Evolutionary conservation across 1,140 invertebrate genomes (phyloP), one percentile per base, ranked within the genome.

Genomic region (Dinothrombium tinctorium): DNA sequence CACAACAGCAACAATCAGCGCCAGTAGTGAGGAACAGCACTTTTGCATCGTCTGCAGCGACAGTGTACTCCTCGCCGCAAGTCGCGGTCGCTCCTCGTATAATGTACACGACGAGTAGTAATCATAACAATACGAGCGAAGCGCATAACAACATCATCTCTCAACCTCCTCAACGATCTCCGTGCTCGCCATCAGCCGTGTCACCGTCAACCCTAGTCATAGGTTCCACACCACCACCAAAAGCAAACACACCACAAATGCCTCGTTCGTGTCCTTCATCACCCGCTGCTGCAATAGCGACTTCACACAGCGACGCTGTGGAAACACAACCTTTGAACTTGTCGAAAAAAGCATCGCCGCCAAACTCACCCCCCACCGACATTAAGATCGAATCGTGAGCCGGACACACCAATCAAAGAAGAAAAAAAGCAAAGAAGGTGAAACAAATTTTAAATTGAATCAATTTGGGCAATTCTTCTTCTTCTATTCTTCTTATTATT

Each of bases 331-430:
- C 79, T 25, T 61, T 83, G 31, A 83, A 83, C 62, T 66, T 83
- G 38, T 82, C 77, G 50, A 82, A 81, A 61, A 82, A 83, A 57
- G 76, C 77, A 44, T 75, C 77, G 43, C 74, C 75, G 49, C 74
- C 77, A n/a, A 11, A n/a, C 11, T 11, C 28, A 29, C 11, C 28
- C 11, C 28, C 11, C 28, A 11, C 28, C 11, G 28, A n/a, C 28
- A 29, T n/a, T n/a, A n/a, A n/a, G n/a, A n/a, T n/a, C n/a, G n/a
- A n/a, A n/a, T n/a, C n/a, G n/a, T n/a, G n/a, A n/a, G n/a, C n/a
- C n/a, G n/a, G n/a, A n/a, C n/a, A n/a, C n/a, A n/a, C n/a, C n/a
- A n/a, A n/a, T n/a, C n/a, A n/a, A n/a, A n/a, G n/a, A n/a, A n/a
- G n/a, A n/a, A n/a, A n/a, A n/a, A n/a, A n/a, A n/a, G n/a, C n/a